Conservation (phyloP, 2,113 vertebrate species). For the Perccottus glenii region DNA sequence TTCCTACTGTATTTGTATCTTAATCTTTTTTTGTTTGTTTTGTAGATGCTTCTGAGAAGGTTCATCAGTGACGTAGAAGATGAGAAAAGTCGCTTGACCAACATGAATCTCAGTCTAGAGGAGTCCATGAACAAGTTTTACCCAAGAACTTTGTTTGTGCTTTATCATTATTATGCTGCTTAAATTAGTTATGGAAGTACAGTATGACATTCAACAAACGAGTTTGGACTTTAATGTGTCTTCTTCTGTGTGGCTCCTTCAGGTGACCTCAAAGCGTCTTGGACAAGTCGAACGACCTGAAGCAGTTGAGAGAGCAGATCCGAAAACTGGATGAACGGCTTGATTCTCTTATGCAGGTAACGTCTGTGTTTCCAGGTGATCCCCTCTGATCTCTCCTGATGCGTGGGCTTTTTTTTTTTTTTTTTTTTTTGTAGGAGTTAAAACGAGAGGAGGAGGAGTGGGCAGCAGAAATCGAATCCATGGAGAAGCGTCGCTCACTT, state of each 20-base stretch:
- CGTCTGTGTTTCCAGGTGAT: background rate
- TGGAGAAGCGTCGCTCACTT: conserved; percentile 72
- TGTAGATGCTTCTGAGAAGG: conserved; percentile 75
- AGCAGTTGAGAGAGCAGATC: conserved; percentile 78
- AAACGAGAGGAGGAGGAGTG: conserved; percentile 75
- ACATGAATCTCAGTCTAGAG: conserved; percentile 73
- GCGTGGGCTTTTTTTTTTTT: no score
- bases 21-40: background rate
- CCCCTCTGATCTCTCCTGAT: no score
- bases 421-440: conserved; percentile 64
- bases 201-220: no score
- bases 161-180: no score
- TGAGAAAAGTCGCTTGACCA: conserved; percentile 68
- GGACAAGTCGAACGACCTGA: conserved; percentile 78
- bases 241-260: conserved; percentile 7
- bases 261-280: conserved; percentile 76
- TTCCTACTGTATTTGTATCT: background rate
- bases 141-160: no score
- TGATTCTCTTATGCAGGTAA: conserved; percentile 75
- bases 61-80: conserved; percentile 78
- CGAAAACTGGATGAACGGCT: conserved; percentile 74
- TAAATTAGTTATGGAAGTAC: no score
- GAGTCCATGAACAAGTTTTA: conserved; percentile 72
- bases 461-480: conserved; percentile 72
- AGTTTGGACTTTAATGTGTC: no score